Conservation (phyloP, 2,113 vertebrate species). For the Oenanthe oenanthe region DNA sequence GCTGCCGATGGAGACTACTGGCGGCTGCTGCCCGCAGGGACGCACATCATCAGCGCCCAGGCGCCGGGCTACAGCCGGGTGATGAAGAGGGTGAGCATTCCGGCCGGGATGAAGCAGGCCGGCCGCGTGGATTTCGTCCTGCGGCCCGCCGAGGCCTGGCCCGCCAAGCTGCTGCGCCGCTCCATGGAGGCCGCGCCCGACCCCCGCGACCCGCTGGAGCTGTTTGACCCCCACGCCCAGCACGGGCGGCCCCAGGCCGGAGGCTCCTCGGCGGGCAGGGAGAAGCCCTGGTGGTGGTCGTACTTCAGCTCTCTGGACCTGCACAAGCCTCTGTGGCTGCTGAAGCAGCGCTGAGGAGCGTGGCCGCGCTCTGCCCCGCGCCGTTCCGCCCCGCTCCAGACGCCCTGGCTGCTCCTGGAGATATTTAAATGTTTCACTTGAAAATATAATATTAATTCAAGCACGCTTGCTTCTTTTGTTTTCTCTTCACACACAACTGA, state of each 20-base stretch:
- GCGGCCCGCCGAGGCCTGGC: constrained; percentile 74
- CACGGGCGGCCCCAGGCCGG: constrained; percentile 56
- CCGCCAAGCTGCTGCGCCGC: constrained; percentile 72
- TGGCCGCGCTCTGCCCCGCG: background rate
- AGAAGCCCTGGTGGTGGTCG: constrained; percentile 98
- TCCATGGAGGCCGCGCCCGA: constrained; percentile 70
- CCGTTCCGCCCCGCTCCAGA: background rate
- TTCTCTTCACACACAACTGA: background rate
- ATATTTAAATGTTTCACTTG: constrained; percentile 39
- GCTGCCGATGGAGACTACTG: constrained; percentile 94
- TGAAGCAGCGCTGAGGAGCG: constrained; percentile 77
- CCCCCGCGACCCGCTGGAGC: constrained; percentile 78
- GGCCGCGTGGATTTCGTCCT: constrained; percentile 91
- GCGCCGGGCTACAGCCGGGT: constrained; percentile 86
- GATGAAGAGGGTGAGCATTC: constrained; percentile 87
- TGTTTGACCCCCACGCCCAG: constrained; percentile 76
- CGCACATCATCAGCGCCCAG: constrained; percentile 84
- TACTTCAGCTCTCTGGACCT: constrained; percentile 88
- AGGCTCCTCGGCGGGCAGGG: constrained; percentile 29
- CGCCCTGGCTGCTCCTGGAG: background rate
- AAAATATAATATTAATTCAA: constrained; percentile 10
- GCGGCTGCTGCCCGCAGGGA: constrained; percentile 87
- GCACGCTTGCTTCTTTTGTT: background rate
- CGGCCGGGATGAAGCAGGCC: constrained; percentile 78
- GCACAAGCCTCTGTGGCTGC: constrained; percentile 88